A percentile compares a stretch with the other conserved stretches of the same genome.
Conservation (phyloP, 2,797 vertebrate species). For the Pseudocheirus occidentalis region DNA sequence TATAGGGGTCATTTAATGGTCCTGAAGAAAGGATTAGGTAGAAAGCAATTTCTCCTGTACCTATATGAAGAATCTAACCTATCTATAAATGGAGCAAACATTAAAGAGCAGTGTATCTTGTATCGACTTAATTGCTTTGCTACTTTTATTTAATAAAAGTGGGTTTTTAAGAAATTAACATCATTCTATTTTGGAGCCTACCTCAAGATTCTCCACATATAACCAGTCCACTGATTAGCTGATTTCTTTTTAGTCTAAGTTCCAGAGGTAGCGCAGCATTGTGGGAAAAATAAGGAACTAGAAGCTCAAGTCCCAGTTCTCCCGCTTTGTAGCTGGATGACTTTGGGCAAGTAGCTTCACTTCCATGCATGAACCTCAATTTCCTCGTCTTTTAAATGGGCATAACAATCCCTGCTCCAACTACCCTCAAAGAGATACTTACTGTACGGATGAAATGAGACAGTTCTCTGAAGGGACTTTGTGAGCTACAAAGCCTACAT, state of each 20-base stretch:
- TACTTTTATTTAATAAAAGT: background rate
- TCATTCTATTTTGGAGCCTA: conserved; percentile 34
- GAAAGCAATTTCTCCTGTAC: background rate
- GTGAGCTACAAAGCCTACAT: background rate
- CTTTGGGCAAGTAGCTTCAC: background rate
- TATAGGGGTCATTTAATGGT: background rate
- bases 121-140: conserved; percentile 40
- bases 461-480: background rate
- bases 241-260: conserved; percentile 26
- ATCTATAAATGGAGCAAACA: background rate
- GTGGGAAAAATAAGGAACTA: background rate
- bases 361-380: background rate
- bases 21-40: conserved; percentile 12
- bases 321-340: background rate
- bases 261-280: background rate
- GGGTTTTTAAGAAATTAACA: background rate
- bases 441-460: background rate
- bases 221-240: conserved; percentile 20
- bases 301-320: background rate
- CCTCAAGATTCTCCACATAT: conserved; percentile 27
- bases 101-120: background rate
- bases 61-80: conserved; percentile 5
- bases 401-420: background rate
- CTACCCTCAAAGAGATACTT: background rate
- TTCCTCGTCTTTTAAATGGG: background rate